Evolutionary conservation across 2,888 invertebrate species (phyloP).

Genomic region (Dorcus hopei): DNA sequence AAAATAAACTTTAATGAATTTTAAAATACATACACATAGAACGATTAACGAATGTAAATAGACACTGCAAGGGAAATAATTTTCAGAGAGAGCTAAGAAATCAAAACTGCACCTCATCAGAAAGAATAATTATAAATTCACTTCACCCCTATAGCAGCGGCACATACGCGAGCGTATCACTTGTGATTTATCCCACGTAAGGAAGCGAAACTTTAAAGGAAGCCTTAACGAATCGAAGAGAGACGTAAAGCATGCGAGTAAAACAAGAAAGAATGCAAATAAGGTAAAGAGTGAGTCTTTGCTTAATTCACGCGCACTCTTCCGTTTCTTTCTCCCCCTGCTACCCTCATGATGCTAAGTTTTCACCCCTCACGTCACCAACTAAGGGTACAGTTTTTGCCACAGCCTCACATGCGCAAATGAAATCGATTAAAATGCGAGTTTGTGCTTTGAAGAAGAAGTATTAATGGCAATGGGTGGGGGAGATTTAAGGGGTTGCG

Average conservation of each 20-base stretch:
- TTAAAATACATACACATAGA: no score
- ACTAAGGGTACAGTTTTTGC: conserved; percentile 50
- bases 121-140: conserved; percentile 40
- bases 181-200: conserved; percentile 7
- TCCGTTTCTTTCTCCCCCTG: conserved; percentile 48
- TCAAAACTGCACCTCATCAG: conserved; percentile 27
- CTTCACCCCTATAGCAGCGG: conserved; percentile 30
- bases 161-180: conserved; percentile 17
- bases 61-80: no score
- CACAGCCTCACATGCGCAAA: conserved; percentile 64
- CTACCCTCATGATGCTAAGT: conserved; percentile 36
- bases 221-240: conserved; percentile 21
- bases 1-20: no score
- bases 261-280: conserved; percentile 47
- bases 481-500: conserved; percentile 30
- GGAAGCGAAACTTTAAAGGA: conserved; percentile 11
- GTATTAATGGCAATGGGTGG: conserved; percentile 49
- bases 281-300: conserved; percentile 50
- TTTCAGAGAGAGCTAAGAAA: no score
- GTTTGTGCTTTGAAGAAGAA: conserved; percentile 59
- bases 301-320: conserved; percentile 51
- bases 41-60: no score
- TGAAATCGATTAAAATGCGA: conserved; percentile 69
- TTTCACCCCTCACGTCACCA: conserved; percentile 43
- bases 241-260: conserved; percentile 26